Evolutionary conservation across 2,797 vertebrate genomes (phyloP).

Genomic region (Poeciliopsis turneri): DNA sequence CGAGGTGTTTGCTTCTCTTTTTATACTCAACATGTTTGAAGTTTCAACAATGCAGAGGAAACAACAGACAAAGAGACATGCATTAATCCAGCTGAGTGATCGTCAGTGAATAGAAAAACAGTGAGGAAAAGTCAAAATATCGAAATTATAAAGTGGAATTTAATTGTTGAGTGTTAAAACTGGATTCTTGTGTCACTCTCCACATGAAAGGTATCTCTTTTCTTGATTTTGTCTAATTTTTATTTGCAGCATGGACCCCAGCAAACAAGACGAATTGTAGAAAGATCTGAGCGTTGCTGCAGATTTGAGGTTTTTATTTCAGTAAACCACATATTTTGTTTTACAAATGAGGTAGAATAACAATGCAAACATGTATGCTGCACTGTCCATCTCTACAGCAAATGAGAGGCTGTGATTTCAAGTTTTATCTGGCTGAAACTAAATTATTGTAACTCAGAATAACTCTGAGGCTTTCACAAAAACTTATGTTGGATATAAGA

Average conservation of each 20-base stretch:
- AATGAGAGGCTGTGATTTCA: not conserved
- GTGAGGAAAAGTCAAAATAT: constrained; percentile 2
- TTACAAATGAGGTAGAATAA: not conserved
- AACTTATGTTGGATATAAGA: not conserved
- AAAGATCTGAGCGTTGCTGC: not conserved
- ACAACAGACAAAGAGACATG: constrained; percentile 34
- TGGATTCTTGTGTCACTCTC: constrained; percentile 10
- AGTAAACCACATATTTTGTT: not conserved
- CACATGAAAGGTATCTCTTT: constrained; percentile 7
- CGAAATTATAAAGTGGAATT: constrained; percentile 19
- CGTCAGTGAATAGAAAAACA: constrained; percentile 20
- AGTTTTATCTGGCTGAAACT: not conserved
- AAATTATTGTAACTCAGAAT: not conserved
- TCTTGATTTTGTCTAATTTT: not conserved
- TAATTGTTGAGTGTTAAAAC: constrained; percentile 24
- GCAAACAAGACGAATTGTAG: not conserved
- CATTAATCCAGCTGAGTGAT: constrained; percentile 40
- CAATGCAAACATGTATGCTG: not conserved
- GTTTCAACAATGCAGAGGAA: constrained; percentile 55
- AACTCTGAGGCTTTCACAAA: not conserved
- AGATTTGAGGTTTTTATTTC: not conserved
- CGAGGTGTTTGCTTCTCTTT: not conserved
- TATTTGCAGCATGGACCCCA: constrained; percentile 4
- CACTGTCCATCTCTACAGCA: not conserved
- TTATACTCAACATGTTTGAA: constrained; percentile 43